A percentile compares a stretch with the other conserved stretches of the same genome.
These are phyloP conservation scores for Tachyglossus aculeatus DNA, from an alignment of 2,797 vertebrate species.

Conservation along the genomic window DNA sequence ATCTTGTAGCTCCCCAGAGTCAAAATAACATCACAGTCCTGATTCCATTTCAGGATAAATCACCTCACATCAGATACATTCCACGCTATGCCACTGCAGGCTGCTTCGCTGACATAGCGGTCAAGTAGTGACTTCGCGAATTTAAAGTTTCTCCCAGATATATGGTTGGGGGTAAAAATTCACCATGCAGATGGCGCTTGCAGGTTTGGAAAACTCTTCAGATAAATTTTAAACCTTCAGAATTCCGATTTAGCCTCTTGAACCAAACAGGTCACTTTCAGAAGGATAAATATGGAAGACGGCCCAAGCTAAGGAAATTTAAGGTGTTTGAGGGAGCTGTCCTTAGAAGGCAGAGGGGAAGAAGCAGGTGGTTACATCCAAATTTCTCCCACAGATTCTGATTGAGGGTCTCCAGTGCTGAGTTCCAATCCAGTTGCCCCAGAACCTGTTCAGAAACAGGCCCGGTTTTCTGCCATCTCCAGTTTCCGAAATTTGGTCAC, in stretches of 20 bases:
- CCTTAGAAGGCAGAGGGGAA: too few species aligned
- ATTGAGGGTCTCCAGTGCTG: too few species aligned
- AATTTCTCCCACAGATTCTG: too few species aligned
- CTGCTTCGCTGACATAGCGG: conserved; percentile 68
- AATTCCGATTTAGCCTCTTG: too few species aligned
- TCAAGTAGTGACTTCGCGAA: conserved; percentile 67
- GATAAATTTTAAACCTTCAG: not conserved
- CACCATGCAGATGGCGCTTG: conserved; percentile 60
- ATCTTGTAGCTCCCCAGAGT: conserved; percentile 67
- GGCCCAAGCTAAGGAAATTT: too few species aligned
- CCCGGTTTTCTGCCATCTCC: not conserved
- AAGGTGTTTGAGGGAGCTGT: too few species aligned
- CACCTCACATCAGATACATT: conserved; percentile 83
- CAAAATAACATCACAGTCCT: conserved; percentile 96
- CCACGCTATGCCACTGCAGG: conserved; percentile 81
- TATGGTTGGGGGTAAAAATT: conserved; percentile 74
- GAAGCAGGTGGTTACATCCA: too few species aligned
- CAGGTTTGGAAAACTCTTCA: conserved; percentile 27
- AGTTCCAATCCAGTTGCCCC: too few species aligned
- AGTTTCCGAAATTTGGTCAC: not conserved
- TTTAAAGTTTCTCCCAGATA: conserved; percentile 58
- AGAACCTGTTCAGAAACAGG: too few species aligned
- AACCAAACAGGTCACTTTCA: too few species aligned
- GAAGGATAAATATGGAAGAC: too few species aligned
- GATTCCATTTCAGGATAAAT: conserved; percentile 81